phyloP scores from a whole-genome alignment of 2,797 vertebrate species.

The Sparidentex hasta region DNA sequence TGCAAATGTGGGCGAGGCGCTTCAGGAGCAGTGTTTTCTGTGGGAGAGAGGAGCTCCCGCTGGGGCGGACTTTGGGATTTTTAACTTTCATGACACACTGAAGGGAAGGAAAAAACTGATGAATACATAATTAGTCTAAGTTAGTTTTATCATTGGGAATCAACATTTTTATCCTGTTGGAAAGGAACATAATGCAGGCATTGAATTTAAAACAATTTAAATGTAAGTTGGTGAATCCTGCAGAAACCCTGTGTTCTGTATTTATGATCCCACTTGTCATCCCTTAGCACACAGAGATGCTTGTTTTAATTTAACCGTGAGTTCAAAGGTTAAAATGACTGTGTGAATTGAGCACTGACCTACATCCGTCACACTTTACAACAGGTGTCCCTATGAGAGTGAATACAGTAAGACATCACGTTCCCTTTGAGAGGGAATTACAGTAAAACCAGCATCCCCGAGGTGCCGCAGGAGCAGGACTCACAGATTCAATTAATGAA shows the following conservation, averaged over 20 bases:
- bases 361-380: slow-evolving; percentile 76
- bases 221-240: slow-evolving; percentile 28
- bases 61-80: too few species aligned
- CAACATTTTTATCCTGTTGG: background rate
- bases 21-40: too few species aligned
- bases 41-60: too few species aligned
- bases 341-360: slow-evolving; percentile 81
- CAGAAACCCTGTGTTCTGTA: slow-evolving; percentile 55
- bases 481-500: slow-evolving; percentile 75
- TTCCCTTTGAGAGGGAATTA: slow-evolving; percentile 67
- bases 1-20: too few species aligned
- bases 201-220: background rate
- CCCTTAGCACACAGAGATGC: slow-evolving; percentile 80
- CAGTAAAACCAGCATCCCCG: slow-evolving; percentile 79
- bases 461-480: slow-evolving; percentile 79
- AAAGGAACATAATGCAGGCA: background rate
- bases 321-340: slow-evolving; percentile 67
- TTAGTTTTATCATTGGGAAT: background rate
- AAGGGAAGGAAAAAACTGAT: too few species aligned
- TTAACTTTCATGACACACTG: too few species aligned
- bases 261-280: slow-evolving; percentile 52
- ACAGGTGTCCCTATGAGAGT: slow-evolving; percentile 76
- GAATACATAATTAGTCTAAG: background rate
- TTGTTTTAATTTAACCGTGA: slow-evolving; percentile 78
- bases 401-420: slow-evolving; percentile 76